Percentiles rank a stretch among this genome's conserved stretches.
Conservation (phyloP, 64 coral and sea anemone genomes). For the Platygyra sinensis region DNA sequence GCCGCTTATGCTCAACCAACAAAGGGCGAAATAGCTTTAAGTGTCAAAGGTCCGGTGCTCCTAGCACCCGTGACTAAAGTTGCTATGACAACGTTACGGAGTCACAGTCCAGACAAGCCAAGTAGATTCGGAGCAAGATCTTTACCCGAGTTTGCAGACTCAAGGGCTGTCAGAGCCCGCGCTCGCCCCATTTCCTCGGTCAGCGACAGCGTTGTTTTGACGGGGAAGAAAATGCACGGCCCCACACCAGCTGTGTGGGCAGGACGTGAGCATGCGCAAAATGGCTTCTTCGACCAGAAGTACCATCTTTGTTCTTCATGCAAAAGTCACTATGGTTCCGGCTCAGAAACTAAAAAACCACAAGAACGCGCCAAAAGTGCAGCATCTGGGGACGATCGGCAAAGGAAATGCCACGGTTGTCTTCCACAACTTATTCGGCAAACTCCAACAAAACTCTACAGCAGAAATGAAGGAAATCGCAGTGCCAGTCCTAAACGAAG, state of each 20-base stretch:
- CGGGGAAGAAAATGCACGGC: background rate
- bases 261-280: background rate
- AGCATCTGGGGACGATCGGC: background rate
- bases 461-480: background rate
- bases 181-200: conserved; percentile 5
- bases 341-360: background rate
- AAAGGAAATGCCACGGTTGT: background rate
- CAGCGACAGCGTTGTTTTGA: conserved; percentile 6
- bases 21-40: conserved; percentile 38
- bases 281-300: background rate
- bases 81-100: background rate
- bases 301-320: conserved; percentile 1
- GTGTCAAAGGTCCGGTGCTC: conserved; percentile 18
- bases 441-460: background rate
- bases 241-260: background rate
- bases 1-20: conserved; percentile 24
- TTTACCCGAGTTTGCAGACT: background rate
- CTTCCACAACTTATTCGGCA: background rate
- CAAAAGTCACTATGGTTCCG: background rate
- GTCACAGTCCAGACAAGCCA: background rate
- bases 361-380: conserved; percentile 11
- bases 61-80: conserved; percentile 17
- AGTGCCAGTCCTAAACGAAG: background rate
- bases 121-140: background rate
- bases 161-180: background rate